Evolutionary conservation across 2,797 vertebrate genomes (phyloP).

Genomic region (Staurois parvus): DNA sequence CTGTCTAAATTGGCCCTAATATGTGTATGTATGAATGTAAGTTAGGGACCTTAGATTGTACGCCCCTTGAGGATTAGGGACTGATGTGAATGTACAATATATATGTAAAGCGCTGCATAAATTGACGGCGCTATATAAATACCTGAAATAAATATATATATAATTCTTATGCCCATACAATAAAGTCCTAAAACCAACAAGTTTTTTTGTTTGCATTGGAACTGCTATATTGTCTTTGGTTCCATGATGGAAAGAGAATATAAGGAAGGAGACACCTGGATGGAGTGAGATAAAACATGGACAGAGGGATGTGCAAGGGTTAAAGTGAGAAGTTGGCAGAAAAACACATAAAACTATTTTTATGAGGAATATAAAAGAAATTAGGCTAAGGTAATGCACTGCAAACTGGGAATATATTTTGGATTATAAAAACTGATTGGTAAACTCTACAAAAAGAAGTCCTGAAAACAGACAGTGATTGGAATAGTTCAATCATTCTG

Average conservation of each 20-base stretch:
- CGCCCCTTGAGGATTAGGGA: no score
- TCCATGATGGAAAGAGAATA: neutral
- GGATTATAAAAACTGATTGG: neutral
- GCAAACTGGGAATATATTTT: neutral
- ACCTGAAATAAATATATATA: no score
- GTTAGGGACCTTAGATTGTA: no score
- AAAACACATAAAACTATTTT: no score
- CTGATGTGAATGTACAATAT: no score
- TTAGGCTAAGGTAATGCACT: neutral
- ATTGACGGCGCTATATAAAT: no score
- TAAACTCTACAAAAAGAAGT: neutral
- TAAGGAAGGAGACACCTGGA: neutral
- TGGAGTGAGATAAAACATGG: no score
- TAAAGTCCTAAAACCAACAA: neutral
- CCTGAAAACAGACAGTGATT: neutral
- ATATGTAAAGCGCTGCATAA: no score
- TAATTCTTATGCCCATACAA: neutral
- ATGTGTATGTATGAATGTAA: no score
- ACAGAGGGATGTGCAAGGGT: no score
- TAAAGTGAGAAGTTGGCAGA: neutral
- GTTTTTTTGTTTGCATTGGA: neutral
- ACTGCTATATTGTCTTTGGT: neutral
- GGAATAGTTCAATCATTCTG: conserved; percentile 18
- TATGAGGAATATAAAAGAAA: no score
- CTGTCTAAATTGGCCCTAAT: no score